Conservation (phyloP, 1,140 invertebrate species). For the Achroia grisella region DNA sequence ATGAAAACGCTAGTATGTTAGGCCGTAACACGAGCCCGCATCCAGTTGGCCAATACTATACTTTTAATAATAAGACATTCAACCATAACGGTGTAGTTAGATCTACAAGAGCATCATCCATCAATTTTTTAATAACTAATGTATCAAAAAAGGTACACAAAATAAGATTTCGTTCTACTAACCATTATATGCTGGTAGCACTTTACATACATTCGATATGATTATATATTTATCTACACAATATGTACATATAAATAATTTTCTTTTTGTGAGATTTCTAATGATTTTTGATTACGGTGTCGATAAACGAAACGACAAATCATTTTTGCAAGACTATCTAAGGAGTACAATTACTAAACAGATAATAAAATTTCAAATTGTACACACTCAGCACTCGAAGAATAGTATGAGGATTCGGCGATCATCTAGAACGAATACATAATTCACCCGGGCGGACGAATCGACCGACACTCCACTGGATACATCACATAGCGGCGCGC, state of each 20-base stretch:
- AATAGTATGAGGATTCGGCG: too few relatives aligned
- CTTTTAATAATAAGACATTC: not conserved
- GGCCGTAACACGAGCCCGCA: not conserved
- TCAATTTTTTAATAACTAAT: not conserved
- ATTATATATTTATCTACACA: conserved; percentile 9
- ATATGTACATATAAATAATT: conserved; percentile 12
- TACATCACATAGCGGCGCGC: not conserved
- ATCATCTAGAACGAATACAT: too few relatives aligned
- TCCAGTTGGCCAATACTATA: not conserved
- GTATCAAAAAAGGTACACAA: conserved; percentile 7
- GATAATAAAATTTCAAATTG: too few relatives aligned
- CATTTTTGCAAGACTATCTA: too few relatives aligned
- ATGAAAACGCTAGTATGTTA: not conserved
- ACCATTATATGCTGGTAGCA: conserved; percentile 58
- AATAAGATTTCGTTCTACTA: not conserved
- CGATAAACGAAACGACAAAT: too few relatives aligned
- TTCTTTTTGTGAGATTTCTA: not conserved
- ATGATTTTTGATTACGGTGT: not conserved
- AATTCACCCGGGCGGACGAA: too few relatives aligned
- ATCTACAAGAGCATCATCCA: too few relatives aligned
- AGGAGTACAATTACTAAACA: too few relatives aligned
- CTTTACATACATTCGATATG: conserved; percentile 18
- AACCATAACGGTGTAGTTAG: not conserved
- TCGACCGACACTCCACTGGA: too few relatives aligned
- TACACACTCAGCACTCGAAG: too few relatives aligned